A percentile compares a stretch with the other conserved stretches of the same genome.
Conservation (phyloP, 2,888 invertebrate species). For the Tipula helvola region DNA sequence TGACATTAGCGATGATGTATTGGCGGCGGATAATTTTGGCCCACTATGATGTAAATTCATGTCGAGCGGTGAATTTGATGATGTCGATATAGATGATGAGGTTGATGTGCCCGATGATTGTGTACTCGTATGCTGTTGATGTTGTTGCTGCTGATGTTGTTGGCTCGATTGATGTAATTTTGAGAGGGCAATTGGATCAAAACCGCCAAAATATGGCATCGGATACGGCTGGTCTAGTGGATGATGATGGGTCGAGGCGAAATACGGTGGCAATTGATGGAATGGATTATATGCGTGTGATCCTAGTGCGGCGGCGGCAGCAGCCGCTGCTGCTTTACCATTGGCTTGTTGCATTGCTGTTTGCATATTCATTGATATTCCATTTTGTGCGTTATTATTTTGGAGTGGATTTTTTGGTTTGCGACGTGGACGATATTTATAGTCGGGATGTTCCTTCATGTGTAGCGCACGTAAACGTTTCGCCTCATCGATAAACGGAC, state of each 20-base stretch:
- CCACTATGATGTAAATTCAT: neutral
- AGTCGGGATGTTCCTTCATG: slow-evolving; percentile 87
- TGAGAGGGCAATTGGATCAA: slow-evolving; percentile 33
- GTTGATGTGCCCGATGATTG: neutral
- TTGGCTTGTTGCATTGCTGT: slow-evolving; percentile 18
- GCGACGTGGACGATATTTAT: slow-evolving; percentile 76
- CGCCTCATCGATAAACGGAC: slow-evolving; percentile 92
- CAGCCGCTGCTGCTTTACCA: slow-evolving; percentile 23
- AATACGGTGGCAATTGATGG: slow-evolving; percentile 58
- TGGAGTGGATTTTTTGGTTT: slow-evolving; percentile 64
- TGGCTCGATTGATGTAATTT: slow-evolving; percentile 33
- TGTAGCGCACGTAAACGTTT: slow-evolving; percentile 75
- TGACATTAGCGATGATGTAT: slow-evolving; percentile 21
- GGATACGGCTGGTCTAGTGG: slow-evolving; percentile 45
- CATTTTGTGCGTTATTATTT: slow-evolving; percentile 21
- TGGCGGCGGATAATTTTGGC: neutral
- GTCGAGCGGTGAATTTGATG: slow-evolving; percentile 6
- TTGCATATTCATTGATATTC: slow-evolving; percentile 20
- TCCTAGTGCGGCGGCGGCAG: slow-evolving; percentile 43
- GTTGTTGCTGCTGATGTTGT: slow-evolving; percentile 24
- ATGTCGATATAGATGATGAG: neutral
- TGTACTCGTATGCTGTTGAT: slow-evolving; percentile 24
- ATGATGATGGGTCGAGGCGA: slow-evolving; percentile 60
- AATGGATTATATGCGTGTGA: slow-evolving; percentile 45
- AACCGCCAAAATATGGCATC: slow-evolving; percentile 35